These are phyloP conservation scores for Apeltes quadracus DNA, from an alignment of 2,113 vertebrate genomes.

Conservation along the genomic window DNA sequence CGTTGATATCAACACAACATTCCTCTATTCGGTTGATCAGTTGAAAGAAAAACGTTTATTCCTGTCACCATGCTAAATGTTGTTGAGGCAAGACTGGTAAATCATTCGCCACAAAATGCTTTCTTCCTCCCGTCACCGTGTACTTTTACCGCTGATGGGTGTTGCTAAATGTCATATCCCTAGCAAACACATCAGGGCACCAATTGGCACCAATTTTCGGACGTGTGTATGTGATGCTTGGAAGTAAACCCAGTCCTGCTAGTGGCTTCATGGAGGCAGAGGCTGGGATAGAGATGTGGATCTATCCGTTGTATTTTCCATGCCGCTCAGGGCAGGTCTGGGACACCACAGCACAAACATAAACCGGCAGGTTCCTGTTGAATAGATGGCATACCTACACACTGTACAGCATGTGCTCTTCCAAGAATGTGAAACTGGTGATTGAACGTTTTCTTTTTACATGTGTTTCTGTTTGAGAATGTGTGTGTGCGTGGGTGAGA, in stretches of 20 bases:
- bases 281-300: slow-evolving; percentile 8
- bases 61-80: slow-evolving; percentile 16
- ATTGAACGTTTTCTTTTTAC: background rate
- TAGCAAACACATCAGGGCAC: background rate
- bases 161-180: background rate
- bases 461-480: background rate
- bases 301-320: slow-evolving; percentile 35
- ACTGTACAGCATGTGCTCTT: slow-evolving; percentile 22
- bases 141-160: background rate
- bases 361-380: slow-evolving; percentile 63
- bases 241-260: slow-evolving; percentile 15
- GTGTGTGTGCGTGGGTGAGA: background rate
- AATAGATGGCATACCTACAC: slow-evolving; percentile 45
- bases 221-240: background rate
- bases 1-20: background rate
- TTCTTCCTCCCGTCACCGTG: background rate
- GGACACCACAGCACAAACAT: slow-evolving; percentile 46
- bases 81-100: background rate
- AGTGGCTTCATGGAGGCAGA: slow-evolving; percentile 27
- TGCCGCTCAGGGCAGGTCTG: slow-evolving; percentile 37
- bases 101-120: background rate
- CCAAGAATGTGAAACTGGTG: background rate
- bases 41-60: background rate
- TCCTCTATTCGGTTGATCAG: slow-evolving; percentile 4
- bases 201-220: background rate